Percentiles rank a stretch among this genome's conserved stretches.
Conservation (phyloP, 2,888 invertebrate species). For the Caenorhabditis sp. region DNA sequence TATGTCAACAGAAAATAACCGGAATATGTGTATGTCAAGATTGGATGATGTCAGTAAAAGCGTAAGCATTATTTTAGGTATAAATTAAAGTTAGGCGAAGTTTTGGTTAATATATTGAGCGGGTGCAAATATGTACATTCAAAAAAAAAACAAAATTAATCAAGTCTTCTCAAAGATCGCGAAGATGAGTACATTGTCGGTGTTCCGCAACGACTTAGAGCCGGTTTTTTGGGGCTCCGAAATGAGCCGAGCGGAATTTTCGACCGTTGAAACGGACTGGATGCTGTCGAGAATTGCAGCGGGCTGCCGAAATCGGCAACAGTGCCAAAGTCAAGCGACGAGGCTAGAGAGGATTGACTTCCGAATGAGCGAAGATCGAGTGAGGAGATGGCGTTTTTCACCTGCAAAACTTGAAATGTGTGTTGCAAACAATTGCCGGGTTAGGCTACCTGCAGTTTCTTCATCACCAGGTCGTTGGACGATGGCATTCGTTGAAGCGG, state of each 20-base stretch:
- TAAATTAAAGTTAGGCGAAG: background rate
- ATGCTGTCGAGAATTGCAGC: constrained; percentile 37
- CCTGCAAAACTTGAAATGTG: constrained; percentile 14
- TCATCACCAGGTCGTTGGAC: constrained; percentile 55
- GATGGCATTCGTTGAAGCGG: constrained; percentile 44
- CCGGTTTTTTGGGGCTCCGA: constrained; percentile 39
- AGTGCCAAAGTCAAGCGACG: constrained; percentile 47
- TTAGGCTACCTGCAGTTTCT: constrained; percentile 45
- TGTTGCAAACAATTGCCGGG: background rate
- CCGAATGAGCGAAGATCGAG: constrained; percentile 55
- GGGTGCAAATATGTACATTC: background rate
- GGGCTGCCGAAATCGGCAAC: constrained; percentile 50
- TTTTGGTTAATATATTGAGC: background rate
- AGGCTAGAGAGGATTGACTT: constrained; percentile 43
- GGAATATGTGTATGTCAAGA: background rate
- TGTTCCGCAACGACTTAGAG: constrained; percentile 21
- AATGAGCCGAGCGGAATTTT: constrained; percentile 49
- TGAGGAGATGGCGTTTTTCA: constrained; percentile 48
- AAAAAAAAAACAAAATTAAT: background rate
- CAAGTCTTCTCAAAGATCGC: background rate
- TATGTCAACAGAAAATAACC: background rate
- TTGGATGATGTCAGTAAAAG: background rate
- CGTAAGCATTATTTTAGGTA: background rate
- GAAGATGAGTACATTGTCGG: constrained; percentile 28
- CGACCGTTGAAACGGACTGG: constrained; percentile 36